phyloP scores from a whole-genome alignment of 2,113 vertebrate genomes.

The Peromyscus maniculatus region DNA sequence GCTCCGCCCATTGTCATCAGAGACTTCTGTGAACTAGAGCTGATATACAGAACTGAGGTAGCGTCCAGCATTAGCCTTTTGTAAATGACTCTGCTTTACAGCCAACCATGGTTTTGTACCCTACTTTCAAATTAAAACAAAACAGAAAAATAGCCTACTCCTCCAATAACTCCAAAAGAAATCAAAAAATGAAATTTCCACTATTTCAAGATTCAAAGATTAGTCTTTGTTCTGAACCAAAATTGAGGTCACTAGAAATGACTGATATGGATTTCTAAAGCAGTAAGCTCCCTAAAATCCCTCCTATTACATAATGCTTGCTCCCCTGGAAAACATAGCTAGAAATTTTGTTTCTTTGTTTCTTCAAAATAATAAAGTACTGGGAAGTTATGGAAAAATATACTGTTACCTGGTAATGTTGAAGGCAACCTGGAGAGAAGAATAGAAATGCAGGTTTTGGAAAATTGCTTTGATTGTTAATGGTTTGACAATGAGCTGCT shows the following conservation, averaged over 20 bases:
- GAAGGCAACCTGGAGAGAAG: background rate
- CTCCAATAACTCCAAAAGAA: background rate
- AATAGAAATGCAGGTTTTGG: background rate
- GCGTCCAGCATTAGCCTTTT: background rate
- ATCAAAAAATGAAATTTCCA: background rate
- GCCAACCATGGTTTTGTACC: background rate
- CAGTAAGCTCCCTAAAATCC: background rate
- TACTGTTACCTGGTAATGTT: background rate
- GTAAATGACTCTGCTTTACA: slow-evolving; percentile 14
- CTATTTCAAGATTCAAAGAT: background rate
- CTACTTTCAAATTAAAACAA: background rate
- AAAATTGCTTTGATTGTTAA: background rate
- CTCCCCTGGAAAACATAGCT: background rate
- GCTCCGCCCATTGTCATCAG: background rate
- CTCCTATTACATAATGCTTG: background rate
- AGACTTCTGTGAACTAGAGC: background rate
- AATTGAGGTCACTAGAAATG: background rate
- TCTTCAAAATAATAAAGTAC: background rate
- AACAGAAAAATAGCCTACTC: background rate
- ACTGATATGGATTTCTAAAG: background rate
- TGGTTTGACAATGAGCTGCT: background rate
- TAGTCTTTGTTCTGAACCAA: background rate
- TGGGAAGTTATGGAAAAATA: background rate
- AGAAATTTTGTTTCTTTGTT: background rate
- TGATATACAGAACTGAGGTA: background rate